A percentile compares a stretch with the other conserved stretches of the same genome.
Evolutionary conservation across 2,797 vertebrate species (phyloP).

Genomic region (Rhabdophis nuchalis): DNA sequence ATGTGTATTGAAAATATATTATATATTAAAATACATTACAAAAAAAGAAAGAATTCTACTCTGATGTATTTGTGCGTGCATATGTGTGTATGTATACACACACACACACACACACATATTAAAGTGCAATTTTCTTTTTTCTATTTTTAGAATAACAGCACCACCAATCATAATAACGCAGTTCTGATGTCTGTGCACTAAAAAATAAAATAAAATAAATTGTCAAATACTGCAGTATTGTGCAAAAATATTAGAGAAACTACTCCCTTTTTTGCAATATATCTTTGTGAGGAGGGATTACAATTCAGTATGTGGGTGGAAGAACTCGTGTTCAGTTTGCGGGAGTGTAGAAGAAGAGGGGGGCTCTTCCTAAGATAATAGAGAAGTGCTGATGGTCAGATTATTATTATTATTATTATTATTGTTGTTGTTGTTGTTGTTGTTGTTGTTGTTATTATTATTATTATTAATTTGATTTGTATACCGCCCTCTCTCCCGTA

Average conservation of each 20-base stretch:
- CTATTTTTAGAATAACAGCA: neutral
- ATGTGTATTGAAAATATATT: neutral
- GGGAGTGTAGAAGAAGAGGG: no score
- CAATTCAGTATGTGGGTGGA: neutral
- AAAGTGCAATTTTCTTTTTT: neutral
- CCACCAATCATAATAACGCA: neutral
- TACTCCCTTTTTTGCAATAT: neutral
- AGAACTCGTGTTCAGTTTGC: neutral
- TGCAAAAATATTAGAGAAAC: neutral
- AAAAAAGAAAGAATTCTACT: neutral
- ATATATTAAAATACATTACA: neutral
- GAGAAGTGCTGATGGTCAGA: neutral
- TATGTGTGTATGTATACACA: neutral
- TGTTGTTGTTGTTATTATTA: no score
- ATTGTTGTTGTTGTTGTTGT: no score
- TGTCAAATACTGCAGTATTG: neutral
- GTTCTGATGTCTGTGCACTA: neutral
- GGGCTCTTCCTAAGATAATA: neutral
- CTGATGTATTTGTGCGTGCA: fast-evolving
- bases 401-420: no score
- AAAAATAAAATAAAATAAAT: neutral
- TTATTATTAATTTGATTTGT: no score
- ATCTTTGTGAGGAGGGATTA: neutral
- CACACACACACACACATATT: neutral
- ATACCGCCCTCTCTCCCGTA: no score